Evolutionary conservation across 2,888 invertebrate species (phyloP).

Genomic region (Tromatobia lineatoria): DNA sequence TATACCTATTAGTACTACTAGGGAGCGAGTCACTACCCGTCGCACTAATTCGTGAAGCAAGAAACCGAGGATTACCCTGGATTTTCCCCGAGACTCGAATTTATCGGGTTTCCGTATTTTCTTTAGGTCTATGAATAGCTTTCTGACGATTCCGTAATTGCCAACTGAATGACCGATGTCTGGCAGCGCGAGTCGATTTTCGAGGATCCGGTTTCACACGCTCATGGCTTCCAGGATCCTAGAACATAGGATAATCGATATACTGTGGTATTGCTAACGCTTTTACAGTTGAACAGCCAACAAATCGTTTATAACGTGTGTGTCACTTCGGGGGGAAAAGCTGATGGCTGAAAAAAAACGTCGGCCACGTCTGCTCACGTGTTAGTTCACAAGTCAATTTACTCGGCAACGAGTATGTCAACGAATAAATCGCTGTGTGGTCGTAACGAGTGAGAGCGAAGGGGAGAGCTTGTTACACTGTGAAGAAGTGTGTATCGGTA

Average conservation of each 20-base stretch:
- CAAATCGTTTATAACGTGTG: slow-evolving; percentile 47
- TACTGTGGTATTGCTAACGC: neutral
- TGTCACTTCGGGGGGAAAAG: slow-evolving; percentile 41
- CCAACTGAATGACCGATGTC: slow-evolving; percentile 1
- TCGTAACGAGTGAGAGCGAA: neutral
- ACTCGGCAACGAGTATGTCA: slow-evolving; percentile 31
- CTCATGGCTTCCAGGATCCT: neutral
- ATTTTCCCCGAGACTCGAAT: slow-evolving; percentile 53
- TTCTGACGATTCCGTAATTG: slow-evolving; percentile 25
- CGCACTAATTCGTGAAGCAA: slow-evolving; percentile 61
- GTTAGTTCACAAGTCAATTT: slow-evolving; percentile 73
- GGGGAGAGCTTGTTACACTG: neutral
- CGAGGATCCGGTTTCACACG: neutral
- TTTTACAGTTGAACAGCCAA: slow-evolving; percentile 34
- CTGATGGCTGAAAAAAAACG: slow-evolving; percentile 11
- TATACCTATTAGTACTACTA: neutral
- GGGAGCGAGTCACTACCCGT: slow-evolving; percentile 19
- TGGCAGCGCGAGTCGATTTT: slow-evolving; percentile 5
- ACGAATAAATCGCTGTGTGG: slow-evolving; percentile 31
- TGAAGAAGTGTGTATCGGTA: slow-evolving; percentile 7
- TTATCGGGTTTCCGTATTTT: slow-evolving; percentile 45
- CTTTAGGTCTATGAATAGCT: slow-evolving; percentile 33
- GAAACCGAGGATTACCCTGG: slow-evolving; percentile 55
- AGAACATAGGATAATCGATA: slow-evolving; percentile 7
- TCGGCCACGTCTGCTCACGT: slow-evolving; percentile 30